Conservation (phyloP, 2,888 invertebrate species). For the Melinaea marsaeus region DNA sequence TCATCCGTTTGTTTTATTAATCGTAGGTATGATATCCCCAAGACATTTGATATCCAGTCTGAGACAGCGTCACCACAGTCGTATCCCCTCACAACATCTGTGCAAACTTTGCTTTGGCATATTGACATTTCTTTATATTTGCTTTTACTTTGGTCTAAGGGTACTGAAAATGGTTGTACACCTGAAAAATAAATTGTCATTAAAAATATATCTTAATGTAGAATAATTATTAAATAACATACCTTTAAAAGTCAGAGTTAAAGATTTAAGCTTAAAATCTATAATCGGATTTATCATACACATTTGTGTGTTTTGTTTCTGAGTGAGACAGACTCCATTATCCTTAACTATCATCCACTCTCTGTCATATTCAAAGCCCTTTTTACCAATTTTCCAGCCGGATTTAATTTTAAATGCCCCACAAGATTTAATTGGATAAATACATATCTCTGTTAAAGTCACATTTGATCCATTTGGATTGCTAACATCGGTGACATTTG, state of each 20-base stretch:
- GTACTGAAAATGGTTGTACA: slow-evolving; percentile 70
- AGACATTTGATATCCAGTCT: slow-evolving; percentile 87
- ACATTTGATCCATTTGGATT: slow-evolving; percentile 40
- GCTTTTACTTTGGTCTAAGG: slow-evolving; percentile 59
- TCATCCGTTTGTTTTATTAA: slow-evolving; percentile 80
- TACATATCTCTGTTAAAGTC: slow-evolving; percentile 54
- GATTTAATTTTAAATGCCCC: slow-evolving; percentile 82
- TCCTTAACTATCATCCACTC: slow-evolving; percentile 95
- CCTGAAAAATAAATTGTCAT: slow-evolving; percentile 53
- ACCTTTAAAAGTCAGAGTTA: slow-evolving; percentile 82
- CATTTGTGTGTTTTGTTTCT: slow-evolving; percentile 88
- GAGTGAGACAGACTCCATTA: slow-evolving; percentile 90
- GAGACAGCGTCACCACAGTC: slow-evolving; percentile 92
- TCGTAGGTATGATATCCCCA: slow-evolving; percentile 83
- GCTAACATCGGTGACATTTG: slow-evolving; percentile 27
- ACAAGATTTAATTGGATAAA: slow-evolving; percentile 96
- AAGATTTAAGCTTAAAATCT: slow-evolving; percentile 72
- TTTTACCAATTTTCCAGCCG: slow-evolving; percentile 84
- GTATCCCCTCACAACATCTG: slow-evolving; percentile 85
- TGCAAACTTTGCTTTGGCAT: slow-evolving; percentile 91
- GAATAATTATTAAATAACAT: slow-evolving; percentile 26
- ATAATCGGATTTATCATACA: slow-evolving; percentile 87
- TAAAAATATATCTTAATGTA: not conserved
- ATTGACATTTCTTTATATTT: slow-evolving; percentile 55
- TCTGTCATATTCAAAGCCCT: slow-evolving; percentile 92